A percentile compares a stretch with the other conserved stretches of the same genome.
phyloP scores from a whole-genome alignment of 1,140 invertebrate species.

The Brachionus angularis region DNA sequence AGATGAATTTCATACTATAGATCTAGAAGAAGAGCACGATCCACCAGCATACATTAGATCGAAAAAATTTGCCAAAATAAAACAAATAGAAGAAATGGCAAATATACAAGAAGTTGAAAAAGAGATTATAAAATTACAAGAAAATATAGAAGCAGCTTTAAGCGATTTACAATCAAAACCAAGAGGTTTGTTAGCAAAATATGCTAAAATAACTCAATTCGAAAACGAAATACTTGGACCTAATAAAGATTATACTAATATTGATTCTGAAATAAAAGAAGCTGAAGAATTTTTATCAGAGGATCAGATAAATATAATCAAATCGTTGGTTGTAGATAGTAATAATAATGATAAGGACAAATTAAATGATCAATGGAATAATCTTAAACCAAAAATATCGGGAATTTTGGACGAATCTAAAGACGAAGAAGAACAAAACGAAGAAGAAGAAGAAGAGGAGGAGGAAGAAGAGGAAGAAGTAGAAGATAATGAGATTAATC shows the following conservation, averaged over 20 bases:
- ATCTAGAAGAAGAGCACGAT: constrained; percentile 92
- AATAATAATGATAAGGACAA: background rate
- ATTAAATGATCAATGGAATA: constrained; percentile 3
- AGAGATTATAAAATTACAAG: constrained; percentile 16
- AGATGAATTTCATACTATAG: constrained; percentile 94
- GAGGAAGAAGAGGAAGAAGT: background rate
- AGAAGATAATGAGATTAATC: too few relatives aligned
- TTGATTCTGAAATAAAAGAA: constrained; percentile 20
- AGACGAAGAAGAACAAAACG: background rate
- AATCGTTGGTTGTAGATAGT: constrained; percentile 1
- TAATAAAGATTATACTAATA: constrained; percentile 33
- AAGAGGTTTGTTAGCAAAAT: constrained; percentile 38
- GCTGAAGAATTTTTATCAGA: constrained; percentile 41
- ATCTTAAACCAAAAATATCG: constrained; percentile 14
- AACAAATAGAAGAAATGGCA: constrained; percentile 44
- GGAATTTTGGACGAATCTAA: background rate
- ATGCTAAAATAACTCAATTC: constrained; percentile 6
- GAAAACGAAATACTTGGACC: constrained; percentile 34
- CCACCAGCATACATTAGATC: constrained; percentile 65
- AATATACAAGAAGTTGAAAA: constrained; percentile 20
- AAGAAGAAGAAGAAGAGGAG: background rate
- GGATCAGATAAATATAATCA: constrained; percentile 37
- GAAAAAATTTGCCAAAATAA: constrained; percentile 61
- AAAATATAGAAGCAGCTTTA: constrained; percentile 42
- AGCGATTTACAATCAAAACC: constrained; percentile 35